Base-by-base conservation (phyloP, 1,140 invertebrate species). In the Stegodyphus mimosarum region DNA sequence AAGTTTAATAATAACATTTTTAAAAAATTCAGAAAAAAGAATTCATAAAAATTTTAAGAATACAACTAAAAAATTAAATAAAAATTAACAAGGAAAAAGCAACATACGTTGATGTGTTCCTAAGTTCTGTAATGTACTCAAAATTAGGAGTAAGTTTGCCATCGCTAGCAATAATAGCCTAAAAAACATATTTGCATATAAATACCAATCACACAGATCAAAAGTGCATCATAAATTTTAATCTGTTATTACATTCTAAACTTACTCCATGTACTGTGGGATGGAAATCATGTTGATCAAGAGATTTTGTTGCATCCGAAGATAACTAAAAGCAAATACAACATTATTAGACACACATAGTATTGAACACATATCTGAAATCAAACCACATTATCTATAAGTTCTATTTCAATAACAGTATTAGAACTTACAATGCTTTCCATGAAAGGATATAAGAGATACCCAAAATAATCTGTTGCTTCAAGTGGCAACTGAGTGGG, bases 401-500 rank as follows among this genome's bases (percentile, higher is more conserved):
- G 33, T 33, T 33, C 3, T 33, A 33, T 33, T 33, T 33, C 33
- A 49, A 50, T 10, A 13, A 71, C 60, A 60, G 77, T 18, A 60
- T 18, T 33, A 49, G 49, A 48, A 88, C 89, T 88, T 88, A 93
- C 92, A 89, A 99, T 98, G 86, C 99, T 96, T 73, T 94, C 91
- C 1, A 96, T 93, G 88, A 97, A 97, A 0, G 98, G 98, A 87
- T 94, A 93, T 0, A 99, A 92, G 0, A 99, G 92, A 89, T 98
- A 95, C 4, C 98, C 98, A 90, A 99, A 99, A 90, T 98, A 97
- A 89, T 99, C 98, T 0, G 98, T 99, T 0, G 98, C 94, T 90
- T 99, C 98, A 63, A 96, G 92, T 0, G 99, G 99, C 64, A 99
- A 91, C 90, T 99, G 99, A 0, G 99, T 99, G 2, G 99, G 99